Percentiles rank a stretch among this genome's conserved stretches.
Conservation (phyloP, 2,113 vertebrate species). For the Amphiprion ocellaris region DNA sequence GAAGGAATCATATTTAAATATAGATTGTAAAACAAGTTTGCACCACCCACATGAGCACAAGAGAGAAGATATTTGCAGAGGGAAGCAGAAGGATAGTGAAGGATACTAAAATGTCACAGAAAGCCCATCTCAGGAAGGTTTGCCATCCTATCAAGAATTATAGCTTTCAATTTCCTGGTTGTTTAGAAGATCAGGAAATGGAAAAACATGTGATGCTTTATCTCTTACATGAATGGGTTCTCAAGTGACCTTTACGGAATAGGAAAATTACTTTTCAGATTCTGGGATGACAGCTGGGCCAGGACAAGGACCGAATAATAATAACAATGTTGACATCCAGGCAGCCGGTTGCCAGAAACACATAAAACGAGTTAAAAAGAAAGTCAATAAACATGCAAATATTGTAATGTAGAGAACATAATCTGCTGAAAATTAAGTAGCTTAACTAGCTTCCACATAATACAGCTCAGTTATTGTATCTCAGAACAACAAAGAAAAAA, state of each 20-base stretch:
- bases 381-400: conserved; percentile 3
- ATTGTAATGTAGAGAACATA: background rate
- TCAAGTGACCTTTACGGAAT: conserved; percentile 63
- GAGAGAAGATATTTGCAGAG: conserved; percentile 34
- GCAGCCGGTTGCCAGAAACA: background rate
- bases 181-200: conserved; percentile 39
- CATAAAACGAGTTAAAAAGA: background rate
- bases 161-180: conserved; percentile 64
- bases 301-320: background rate
- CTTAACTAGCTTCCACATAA: background rate
- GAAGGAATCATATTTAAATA: conserved; percentile 41
- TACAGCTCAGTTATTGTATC: background rate
- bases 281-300: conserved; percentile 13
- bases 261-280: conserved; percentile 45
- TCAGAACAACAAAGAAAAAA: background rate
- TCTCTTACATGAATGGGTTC: conserved; percentile 44
- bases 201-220: conserved; percentile 27
- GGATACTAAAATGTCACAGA: conserved; percentile 56
- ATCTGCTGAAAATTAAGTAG: background rate
- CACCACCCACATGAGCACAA: conserved; percentile 10
- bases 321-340: background rate
- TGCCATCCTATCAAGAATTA: conserved; percentile 35
- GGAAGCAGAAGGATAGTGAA: conserved; percentile 14
- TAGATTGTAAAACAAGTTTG: conserved; percentile 26
- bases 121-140: conserved; percentile 52